These are phyloP conservation scores for Electrophaes corylata DNA, from an alignment of 2,888 invertebrate species.

Conservation along the genomic window DNA sequence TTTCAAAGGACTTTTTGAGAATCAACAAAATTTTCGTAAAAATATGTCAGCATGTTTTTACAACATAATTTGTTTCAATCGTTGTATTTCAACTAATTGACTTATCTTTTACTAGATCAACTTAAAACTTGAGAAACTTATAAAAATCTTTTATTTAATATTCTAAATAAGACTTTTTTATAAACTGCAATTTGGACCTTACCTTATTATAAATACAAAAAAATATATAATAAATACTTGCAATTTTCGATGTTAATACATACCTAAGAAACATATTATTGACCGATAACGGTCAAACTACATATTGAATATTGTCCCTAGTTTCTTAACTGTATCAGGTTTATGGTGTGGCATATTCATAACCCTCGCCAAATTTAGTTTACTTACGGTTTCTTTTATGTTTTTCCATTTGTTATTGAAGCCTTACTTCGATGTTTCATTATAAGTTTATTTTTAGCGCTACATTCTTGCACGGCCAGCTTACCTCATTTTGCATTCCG, in stretches of 20 bases:
- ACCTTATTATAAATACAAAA: too few species aligned
- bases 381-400: too few species aligned
- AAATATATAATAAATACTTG: too few species aligned
- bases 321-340: neutral
- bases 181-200: neutral
- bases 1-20: neutral
- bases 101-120: constrained; percentile 19
- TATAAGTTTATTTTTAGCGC: constrained; percentile 10
- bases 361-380: too few species aligned
- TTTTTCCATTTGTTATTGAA: neutral
- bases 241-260: too few species aligned
- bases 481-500: constrained; percentile 16
- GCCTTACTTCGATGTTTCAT: constrained; percentile 3
- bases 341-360: too few species aligned
- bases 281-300: too few species aligned
- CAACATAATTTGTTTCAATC: constrained; percentile 34
- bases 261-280: too few species aligned
- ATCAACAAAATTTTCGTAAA: neutral
- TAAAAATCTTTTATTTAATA: constrained; percentile 15
- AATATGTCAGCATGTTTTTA: constrained; percentile 25
- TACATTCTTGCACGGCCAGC: constrained; percentile 19
- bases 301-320: too few species aligned
- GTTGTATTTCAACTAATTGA: constrained; percentile 29
- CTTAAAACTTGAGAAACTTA: constrained; percentile 20
- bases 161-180: constrained; percentile 9